Percentiles rank a stretch among this genome's conserved stretches.
Evolutionary conservation across 53 echinoderm and acorn worm genomes (phyloP).

Genomic region (Actinopyga echinites): DNA sequence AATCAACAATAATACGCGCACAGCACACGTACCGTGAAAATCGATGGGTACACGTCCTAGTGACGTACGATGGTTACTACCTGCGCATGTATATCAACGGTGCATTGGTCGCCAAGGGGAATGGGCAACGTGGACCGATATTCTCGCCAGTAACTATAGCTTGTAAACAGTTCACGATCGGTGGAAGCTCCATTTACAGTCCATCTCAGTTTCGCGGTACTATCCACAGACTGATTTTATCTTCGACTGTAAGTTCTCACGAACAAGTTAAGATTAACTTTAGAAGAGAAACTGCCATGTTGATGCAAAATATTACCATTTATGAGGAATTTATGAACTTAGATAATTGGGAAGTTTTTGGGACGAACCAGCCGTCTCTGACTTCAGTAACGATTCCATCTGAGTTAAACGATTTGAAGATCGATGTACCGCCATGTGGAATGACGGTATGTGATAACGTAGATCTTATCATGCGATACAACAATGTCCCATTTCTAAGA

Average conservation of each 20-base stretch:
- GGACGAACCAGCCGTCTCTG: constrained; percentile 40
- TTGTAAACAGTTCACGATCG: constrained; percentile 83
- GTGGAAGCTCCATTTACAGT: constrained; percentile 56
- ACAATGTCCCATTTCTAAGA: constrained; percentile 48
- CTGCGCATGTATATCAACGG: constrained; percentile 83
- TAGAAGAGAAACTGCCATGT: neutral
- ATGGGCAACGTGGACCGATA: constrained; percentile 69
- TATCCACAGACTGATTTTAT: constrained; percentile 61
- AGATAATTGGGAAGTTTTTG: constrained; percentile 62
- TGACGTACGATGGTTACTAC: constrained; percentile 73
- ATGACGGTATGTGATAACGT: constrained; percentile 86
- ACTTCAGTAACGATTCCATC: constrained; percentile 38
- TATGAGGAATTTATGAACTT: constrained; percentile 63
- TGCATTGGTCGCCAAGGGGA: constrained; percentile 62
- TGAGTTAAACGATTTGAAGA: constrained; percentile 44
- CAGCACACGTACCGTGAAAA: constrained; percentile 64
- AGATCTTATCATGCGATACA: constrained; percentile 67
- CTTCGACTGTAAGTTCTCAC: constrained; percentile 55
- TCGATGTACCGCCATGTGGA: constrained; percentile 76
- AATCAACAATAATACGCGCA: constrained; percentile 49
- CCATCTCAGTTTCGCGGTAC: constrained; percentile 73
- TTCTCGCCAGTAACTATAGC: constrained; percentile 63
- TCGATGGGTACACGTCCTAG: constrained; percentile 84
- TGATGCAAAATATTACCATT: constrained; percentile 27
- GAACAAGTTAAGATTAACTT: constrained; percentile 17